Evolutionary conservation across 2,113 vertebrate genomes (phyloP), one percentile per base, ranked within the genome.

Genomic region (Monopterus albus): DNA sequence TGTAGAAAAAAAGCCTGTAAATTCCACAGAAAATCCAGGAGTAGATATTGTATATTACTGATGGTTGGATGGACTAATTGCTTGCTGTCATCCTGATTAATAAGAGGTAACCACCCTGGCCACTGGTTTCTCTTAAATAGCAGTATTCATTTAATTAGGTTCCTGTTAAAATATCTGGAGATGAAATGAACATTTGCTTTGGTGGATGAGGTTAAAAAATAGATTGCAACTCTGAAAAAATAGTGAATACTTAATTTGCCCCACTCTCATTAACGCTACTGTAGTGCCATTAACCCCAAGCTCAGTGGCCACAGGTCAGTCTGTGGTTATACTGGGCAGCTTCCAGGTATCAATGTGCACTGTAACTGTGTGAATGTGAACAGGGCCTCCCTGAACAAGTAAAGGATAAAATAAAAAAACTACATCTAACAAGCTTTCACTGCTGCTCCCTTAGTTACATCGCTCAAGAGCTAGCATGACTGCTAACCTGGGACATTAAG

Each of bases 51-150:
- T n/a, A 58, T 63, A 38, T 82, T 78, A 76, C 43, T 72, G 39
- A 84, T 76, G 78, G 66, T 65, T 51, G 49, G 47, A 53, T 62
- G 68, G 76, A 72, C 39, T 84, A 84, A 84, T 84, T 74, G 53
- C 74, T 72, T 26, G 55, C 68, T 25, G 66, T 81, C 45, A 0
- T 42, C 42, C 76, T 76, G 57, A 81, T 84, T 82, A 82, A 86
- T 86, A 64, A 43, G 26, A 66, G 21, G 53, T 72, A 81, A 78
- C 55, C 72, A 72, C 60, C 29, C 47, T 23, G 31, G 33, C 77
- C 68, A 77, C 58, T 7, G 9, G 66, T 64, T 81, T 53, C 35
- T 2, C 36, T 46, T 49, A 49, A 71, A 75, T 50, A 55, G 6
- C n/a, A 39, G 33, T 51, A 36, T 57, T 73, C 58, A 75, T 43